Base-by-base conservation (phyloP, 2,797 vertebrate genomes). In the Intellagama lesueurii region DNA sequence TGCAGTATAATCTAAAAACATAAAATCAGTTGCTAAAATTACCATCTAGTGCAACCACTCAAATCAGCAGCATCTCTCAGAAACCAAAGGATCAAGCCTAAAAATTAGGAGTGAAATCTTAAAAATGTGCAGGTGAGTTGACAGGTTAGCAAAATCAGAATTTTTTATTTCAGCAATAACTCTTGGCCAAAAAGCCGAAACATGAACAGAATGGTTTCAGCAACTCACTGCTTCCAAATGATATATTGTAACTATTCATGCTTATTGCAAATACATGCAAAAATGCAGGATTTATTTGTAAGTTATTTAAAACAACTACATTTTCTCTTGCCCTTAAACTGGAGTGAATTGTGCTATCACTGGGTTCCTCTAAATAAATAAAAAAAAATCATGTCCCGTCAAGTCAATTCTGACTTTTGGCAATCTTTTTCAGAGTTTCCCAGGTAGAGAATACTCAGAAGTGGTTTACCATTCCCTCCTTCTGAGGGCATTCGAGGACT, bases 181-280 rank as follows among this genome's bases (percentile, higher is more conserved):
- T 81, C 82, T 44, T 84, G 66, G 1, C 11, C 73, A 81, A 91
- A 76, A 40, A 89, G 35, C 82, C 83, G n/a, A 95, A 91, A 0
- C 4, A n/a, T 47, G 64, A 85, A 91, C 85, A 83, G 90, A 90
- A 88, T 8, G 87, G 44, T 83, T 32, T 81, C 24, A 93, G 92
- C 88, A 94, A 60, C 12, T 69, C n/a, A 47, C 16, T 66, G 32
- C 73, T 81, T 52, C 49, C 87, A 68, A 0, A 0, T 32, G 88
- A 35, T 60, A 32, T 44, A 35, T 32, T 30, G 52, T 1, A 47
- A 69, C 32, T 66, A 90, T 90, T 94, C 82, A 92, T 76, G 69
- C 47, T 91, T 91, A 8, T 49, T 69, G 73, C 24, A n/a, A 87
- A 7, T 49, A 40, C n/a, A 40, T 87, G 28, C 17, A 68, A 35